phyloP scores from a whole-genome alignment of 2,113 vertebrate species.

The Oophaga pumilio region DNA sequence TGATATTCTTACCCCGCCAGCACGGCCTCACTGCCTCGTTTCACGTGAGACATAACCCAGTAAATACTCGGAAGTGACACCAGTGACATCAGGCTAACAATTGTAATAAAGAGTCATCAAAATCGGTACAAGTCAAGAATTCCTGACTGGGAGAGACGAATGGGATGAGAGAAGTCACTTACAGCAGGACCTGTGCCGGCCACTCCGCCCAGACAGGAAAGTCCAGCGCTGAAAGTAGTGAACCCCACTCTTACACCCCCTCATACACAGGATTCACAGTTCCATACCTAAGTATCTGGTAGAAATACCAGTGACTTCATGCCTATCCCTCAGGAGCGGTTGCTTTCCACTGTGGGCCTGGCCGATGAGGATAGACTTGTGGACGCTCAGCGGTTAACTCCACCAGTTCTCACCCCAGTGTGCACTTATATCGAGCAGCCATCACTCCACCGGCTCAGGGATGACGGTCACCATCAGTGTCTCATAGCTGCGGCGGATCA shows the following conservation, averaged over 20 bases:
- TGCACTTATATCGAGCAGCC: background rate
- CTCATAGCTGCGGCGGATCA: constrained; percentile 76
- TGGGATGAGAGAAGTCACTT: background rate
- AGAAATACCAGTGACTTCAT: too few species aligned
- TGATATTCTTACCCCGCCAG: too few species aligned
- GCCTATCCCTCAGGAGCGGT: too few species aligned
- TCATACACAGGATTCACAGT: too few species aligned
- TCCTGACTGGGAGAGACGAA: background rate
- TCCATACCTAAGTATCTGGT: too few species aligned
- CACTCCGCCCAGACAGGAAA: background rate
- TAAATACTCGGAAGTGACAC: too few species aligned
- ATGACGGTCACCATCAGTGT: constrained; percentile 79
- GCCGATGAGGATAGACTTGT: too few species aligned
- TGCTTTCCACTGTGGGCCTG: too few species aligned
- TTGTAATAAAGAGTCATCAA: background rate
- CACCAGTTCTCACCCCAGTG: too few species aligned
- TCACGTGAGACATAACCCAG: too few species aligned
- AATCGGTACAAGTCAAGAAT: background rate
- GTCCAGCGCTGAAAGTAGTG: background rate
- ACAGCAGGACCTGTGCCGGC: background rate
- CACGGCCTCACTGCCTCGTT: too few species aligned
- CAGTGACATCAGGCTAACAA: background rate
- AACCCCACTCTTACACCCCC: background rate
- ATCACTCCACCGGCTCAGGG: constrained; percentile 83
- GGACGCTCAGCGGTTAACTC: too few species aligned